A percentile compares a stretch with the other conserved stretches of the same genome.
Evolutionary conservation across 2,113 vertebrate species (phyloP).

Genomic region (Dolichallabes microphthalmus): DNA sequence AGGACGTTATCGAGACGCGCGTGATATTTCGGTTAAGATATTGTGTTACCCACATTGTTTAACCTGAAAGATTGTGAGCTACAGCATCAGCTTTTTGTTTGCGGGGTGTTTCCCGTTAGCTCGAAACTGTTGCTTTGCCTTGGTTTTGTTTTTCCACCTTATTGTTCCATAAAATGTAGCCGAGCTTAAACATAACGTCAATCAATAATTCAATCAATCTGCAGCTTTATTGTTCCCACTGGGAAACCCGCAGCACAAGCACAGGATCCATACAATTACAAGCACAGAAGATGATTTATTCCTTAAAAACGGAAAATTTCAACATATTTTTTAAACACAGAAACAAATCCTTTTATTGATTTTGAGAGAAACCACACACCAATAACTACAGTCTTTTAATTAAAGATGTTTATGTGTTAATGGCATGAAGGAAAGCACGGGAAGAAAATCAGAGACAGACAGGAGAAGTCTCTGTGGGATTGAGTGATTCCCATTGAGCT

Average conservation of each 20-base stretch:
- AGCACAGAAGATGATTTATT: neutral
- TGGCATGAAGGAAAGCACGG: neutral
- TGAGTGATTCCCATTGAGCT: constrained; percentile 95
- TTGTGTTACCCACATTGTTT: neutral
- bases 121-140: neutral
- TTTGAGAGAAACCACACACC: neutral
- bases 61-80: neutral
- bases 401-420: neutral
- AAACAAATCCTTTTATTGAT: neutral
- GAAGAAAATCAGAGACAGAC: neutral
- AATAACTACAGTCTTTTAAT: neutral
- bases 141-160: neutral
- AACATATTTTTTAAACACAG: neutral
- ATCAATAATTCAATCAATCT: neutral
- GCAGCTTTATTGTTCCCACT: neutral
- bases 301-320: neutral
- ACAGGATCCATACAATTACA: neutral
- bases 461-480: constrained; percentile 66
- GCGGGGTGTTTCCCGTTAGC: neutral
- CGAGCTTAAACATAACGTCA: neutral
- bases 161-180: neutral
- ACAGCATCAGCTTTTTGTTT: neutral
- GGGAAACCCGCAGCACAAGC: neutral
- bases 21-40: neutral
- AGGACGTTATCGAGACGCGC: neutral